Evolutionary conservation across 2,113 vertebrate genomes (phyloP), one percentile per base, ranked within the genome.

Genomic region (Boulengerochromis microlepis): DNA sequence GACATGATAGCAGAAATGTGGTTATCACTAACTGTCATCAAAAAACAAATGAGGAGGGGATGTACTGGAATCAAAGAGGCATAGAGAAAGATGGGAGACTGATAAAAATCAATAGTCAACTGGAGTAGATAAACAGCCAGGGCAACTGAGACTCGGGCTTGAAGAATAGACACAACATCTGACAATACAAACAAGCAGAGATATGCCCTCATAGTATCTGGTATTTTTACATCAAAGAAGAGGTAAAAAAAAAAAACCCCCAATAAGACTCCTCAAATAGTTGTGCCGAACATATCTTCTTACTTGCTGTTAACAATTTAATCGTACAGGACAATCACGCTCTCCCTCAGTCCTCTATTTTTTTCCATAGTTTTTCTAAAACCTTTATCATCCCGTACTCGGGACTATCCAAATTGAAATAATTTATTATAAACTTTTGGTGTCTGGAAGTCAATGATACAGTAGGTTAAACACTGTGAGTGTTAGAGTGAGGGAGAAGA

Each of bases 101-200:
- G 93, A 90, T 86, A 86, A 53, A 80, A 57, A 64, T 86, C 64
- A 82, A 86, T 42, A 85, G 54, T 84, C 66, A 89, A 66, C 29
- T 18, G 24, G 78, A 81, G 66, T n/a, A 54, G 89, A 93, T 85
- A 89, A 90, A 87, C 83, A 74, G 26, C 50, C 66, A 78, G 57
- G 50, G 89, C 61, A 69, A 31, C 81, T 74, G 19, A 86, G 66
- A 81, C 26, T 29, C 78, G 40, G 64, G 47, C n/a, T 24, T 18
- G 35, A 12, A 86, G 69, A 86, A 80, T 16, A 92, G 94, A 96
- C 95, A 94, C 82, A 96, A 96, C 93, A 95, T 83, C 22, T 9
- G 81, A 52, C 56, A 83, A 52, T 83, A 59, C 66, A 94, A 93
- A 92, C 76, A 91, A 91, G 89, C 83, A 52, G 45, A 83, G 47